Evolutionary conservation across 2,888 invertebrate genomes (phyloP).

Genomic region (Pheosia tremula): DNA sequence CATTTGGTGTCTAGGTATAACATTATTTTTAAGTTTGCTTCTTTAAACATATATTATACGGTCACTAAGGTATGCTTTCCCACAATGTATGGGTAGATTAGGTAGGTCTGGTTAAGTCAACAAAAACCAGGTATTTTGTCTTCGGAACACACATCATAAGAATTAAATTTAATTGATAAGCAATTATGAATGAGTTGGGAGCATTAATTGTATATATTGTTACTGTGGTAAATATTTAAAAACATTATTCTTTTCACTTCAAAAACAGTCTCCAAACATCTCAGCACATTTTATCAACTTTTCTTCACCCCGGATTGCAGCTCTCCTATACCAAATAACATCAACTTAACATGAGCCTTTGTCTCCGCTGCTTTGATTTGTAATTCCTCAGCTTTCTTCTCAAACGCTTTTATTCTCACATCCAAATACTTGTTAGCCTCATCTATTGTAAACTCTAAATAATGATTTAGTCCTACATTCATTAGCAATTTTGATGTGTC

Average conservation of each 20-base stretch:
- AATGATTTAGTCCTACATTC: slow-evolving; percentile 90
- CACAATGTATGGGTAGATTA: too few relatives aligned
- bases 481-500: slow-evolving; percentile 88
- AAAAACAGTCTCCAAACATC: background rate
- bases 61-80: too few relatives aligned
- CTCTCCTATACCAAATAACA: slow-evolving; percentile 88
- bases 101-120: too few relatives aligned
- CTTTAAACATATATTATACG: too few relatives aligned
- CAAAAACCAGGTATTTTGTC: too few relatives aligned
- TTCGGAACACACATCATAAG: too few relatives aligned
- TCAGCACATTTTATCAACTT: slow-evolving; percentile 14
- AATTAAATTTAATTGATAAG: too few relatives aligned
- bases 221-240: too few relatives aligned
- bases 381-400: slow-evolving; percentile 85
- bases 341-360: slow-evolving; percentile 91
- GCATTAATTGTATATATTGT: too few relatives aligned
- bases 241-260: background rate
- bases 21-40: too few relatives aligned
- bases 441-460: slow-evolving; percentile 87
- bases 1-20: too few relatives aligned
- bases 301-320: slow-evolving; percentile 62
- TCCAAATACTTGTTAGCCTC: slow-evolving; percentile 90
- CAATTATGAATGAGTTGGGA: too few relatives aligned
- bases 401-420: slow-evolving; percentile 87
- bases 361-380: slow-evolving; percentile 88